These are phyloP conservation scores for Amphipyra tragopoginis DNA, from an alignment of 2,888 invertebrate genomes.

Conservation along the genomic window DNA sequence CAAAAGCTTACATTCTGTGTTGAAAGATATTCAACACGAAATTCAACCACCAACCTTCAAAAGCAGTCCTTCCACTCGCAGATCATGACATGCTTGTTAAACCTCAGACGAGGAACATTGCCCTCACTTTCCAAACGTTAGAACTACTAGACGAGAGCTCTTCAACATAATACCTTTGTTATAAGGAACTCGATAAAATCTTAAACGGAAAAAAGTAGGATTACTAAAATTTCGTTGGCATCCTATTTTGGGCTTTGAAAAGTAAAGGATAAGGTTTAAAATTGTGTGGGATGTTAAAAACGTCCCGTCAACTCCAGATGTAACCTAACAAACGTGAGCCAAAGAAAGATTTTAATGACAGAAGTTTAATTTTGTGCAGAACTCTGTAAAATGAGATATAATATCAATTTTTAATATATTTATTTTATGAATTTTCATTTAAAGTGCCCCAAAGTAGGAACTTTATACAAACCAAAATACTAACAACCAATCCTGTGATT, in stretches of 20 bases:
- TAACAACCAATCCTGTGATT: too few species aligned
- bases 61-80: conserved; percentile 4
- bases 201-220: conserved; percentile 53
- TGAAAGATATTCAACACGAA: not conserved
- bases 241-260: conserved; percentile 13
- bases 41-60: not conserved
- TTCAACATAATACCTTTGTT: conserved; percentile 51
- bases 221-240: conserved; percentile 19
- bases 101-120: conserved; percentile 18
- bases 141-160: conserved; percentile 32
- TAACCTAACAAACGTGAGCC: conserved; percentile 42
- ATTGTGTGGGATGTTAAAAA: conserved; percentile 22
- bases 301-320: conserved; percentile 58
- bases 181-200: conserved; percentile 56
- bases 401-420: too few species aligned
- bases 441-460: too few species aligned
- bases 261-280: conserved; percentile 18
- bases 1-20: too few species aligned
- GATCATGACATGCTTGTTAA: conserved; percentile 10
- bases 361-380: conserved; percentile 39
- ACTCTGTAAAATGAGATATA: not conserved
- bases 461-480: too few species aligned
- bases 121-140: conserved; percentile 32
- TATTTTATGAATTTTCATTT: too few species aligned
- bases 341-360: conserved; percentile 13